Evolutionary conservation across 1,140 invertebrate genomes (phyloP), one percentile per base, ranked within the genome.

Genomic region (Ruditapes philippinarum): DNA sequence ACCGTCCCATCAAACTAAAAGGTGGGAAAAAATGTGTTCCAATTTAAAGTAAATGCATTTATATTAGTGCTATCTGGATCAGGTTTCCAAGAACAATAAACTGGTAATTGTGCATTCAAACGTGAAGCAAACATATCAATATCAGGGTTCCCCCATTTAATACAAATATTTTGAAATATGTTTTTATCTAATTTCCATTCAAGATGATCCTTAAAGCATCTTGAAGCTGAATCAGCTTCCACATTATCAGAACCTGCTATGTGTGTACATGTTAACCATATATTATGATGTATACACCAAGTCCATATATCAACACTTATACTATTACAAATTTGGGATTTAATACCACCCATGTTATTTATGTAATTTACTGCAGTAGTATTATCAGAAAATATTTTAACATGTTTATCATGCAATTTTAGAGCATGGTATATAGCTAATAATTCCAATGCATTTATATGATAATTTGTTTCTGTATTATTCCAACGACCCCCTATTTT

Each of bases 371-470:
- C 82, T n/a, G 90, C 70, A 28, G 83, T 79, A 19, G 89, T 87
- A 65, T 91, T 89, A 38, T 92, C 91, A 60, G 36, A 81, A 28
- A 73, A 40, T 33, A 92, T 25, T 51, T 60, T 33, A 51, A 86
- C 40, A 78, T 90, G 31, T 33, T 80, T 54, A 19, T 14, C 3
- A 22, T 49, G 11, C 25, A 79, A 28, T 22, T 76, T 81, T 36
- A 81, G 45, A 14, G 38, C 68, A 62, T 81, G 51, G 36, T 60
- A 82, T 12, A 45, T 45, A 7, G 42, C 42, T 45, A 45, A 45
- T 42, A 83, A 31, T 86, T 91, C 90, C 65, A 91, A 62, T 25
- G 36, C 68, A 62, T 91, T 91, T 2, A 91, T 89, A 42, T 91
- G 86, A 80, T 81, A n/a, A 57, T 65, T n/a, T 9, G 19, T 28